Evolutionary conservation across 2,113 vertebrate genomes (phyloP), one percentile per base, ranked within the genome.

Genomic region (Cheirogaleus medius): DNA sequence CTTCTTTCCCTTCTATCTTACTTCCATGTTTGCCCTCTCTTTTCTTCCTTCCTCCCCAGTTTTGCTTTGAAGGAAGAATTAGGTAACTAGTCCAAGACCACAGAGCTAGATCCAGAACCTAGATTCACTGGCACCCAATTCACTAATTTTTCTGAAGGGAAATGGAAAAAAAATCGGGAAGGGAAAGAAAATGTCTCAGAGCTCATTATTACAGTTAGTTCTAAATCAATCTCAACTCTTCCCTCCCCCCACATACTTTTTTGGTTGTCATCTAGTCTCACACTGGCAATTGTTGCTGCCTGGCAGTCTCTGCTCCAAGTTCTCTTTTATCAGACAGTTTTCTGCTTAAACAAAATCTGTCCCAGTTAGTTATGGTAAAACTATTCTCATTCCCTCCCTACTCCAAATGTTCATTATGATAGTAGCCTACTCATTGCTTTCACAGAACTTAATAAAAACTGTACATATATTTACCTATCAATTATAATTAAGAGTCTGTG

Each of bases 21-120:
- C 4, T 29, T 83, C 34, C 44, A 73, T 25, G 4, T 73, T 20
- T 86, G 39, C 21, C 42, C 5, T 29, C 54, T 69, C 73, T 23
- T 73, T 77, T 56, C 12, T 47, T 54, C 54, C 12, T 27, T 39
- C 37, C 5, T 15, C n/a, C 10, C 54, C 4, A 29, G 1, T 60
- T 83, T 83, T 44, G 32, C 34, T 81, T 42, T 96, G 60, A 91
- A 89, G 77, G 39, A 95, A 93, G 44, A 88, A 91, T 85, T 54
- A 87, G 54, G 5, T 54, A 91, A 88, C 23, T 78, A 56, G 56
- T 82, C 68, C 18, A 85, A 91, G n/a, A 91, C 37, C 42, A 88
- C 13, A 85, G 49, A 87, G 34, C 54, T 94, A 77, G 54, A 60
- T 73, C 42, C 82, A 91, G 52, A 83, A n/a, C 34, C 47, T 60